These are phyloP conservation scores for Hemicrepidius hirtus DNA, from an alignment of 2,888 invertebrate genomes.

Conservation along the genomic window DNA sequence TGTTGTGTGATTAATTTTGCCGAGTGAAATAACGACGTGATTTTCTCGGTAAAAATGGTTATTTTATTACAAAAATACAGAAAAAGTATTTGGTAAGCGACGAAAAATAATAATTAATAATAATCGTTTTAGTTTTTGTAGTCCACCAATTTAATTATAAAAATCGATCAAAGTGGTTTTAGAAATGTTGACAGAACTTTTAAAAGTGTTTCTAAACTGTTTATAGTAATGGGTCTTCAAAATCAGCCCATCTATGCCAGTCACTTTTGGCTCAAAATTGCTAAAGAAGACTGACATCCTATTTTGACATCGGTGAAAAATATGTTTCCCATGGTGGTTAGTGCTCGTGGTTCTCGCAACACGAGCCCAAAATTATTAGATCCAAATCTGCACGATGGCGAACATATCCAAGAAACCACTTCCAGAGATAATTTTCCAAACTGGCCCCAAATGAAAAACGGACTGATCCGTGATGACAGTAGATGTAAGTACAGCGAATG, in stretches of 20 bases:
- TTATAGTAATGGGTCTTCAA: not conserved
- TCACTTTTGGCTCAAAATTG: constrained; percentile 55
- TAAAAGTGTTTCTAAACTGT: not conserved
- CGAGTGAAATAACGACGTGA: constrained; percentile 8
- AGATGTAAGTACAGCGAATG: constrained; percentile 10
- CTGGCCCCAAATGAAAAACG: not conserved
- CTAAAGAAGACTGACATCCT: constrained; percentile 51
- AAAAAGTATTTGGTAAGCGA: not conserved
- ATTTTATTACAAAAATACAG: not conserved
- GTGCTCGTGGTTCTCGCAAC: constrained; percentile 50
- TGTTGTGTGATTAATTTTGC: constrained; percentile 45
- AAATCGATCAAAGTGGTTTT: too few relatives aligned
- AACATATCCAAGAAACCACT: not conserved
- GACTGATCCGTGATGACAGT: not conserved
- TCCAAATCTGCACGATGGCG: not conserved
- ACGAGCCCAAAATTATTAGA: constrained; percentile 47
- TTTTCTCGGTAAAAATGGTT: not conserved
- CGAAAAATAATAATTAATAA: not conserved
- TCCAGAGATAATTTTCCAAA: not conserved
- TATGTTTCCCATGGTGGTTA: constrained; percentile 59
- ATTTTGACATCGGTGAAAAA: constrained; percentile 50
- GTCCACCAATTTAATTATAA: too few relatives aligned
- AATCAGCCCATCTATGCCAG: constrained; percentile 30
- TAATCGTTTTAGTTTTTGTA: too few relatives aligned
- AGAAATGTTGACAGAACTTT: too few relatives aligned